Evolutionary conservation across 92 coral and sea anemone genomes (phyloP), one percentile per base, ranked within the genome.

Genomic region (Zoanthus sociatus): DNA sequence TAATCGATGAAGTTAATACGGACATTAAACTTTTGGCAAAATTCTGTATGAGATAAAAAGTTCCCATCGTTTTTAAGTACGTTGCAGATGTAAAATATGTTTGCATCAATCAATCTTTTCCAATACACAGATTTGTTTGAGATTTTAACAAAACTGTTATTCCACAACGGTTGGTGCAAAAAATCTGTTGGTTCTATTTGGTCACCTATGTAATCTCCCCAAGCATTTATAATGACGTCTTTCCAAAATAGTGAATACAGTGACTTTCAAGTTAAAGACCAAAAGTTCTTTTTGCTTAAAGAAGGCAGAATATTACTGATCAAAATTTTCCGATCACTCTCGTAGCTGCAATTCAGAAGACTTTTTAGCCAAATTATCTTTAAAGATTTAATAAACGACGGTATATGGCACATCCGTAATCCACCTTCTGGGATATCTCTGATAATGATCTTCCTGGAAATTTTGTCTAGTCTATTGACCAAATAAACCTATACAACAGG

Each of bases 61-160:
- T 15, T 37, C 6, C 77, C 77, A 33, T 33, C 42, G 42, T 33
- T 33, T 33, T 33, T 33, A 33, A 33, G 42, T 33, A 33, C 3
- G 42, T 33, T 3, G 42, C 3, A 33, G 42, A 33, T 33, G 42
- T 33, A 33, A 33, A 33, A 33, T 33, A 33, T 44, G 6, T 21
- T 53, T 73, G 78, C 78, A 37, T 73, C 78, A 5, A 44, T 16
- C 78, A 55, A 73, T 10, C 1, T 50, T 32, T 44, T 73, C 55
- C 77, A 73, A 20, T 8, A 73, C 14, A 73, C 12, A 8, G 58
- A 53, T 14, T 73, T 73, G 6, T 73, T 73, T 14, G 12, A 6
- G 6, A 73, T 73, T 73, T 73, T 73, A 73, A 73, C 45, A 73
- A 73, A 73, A 21, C 17, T 10, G 11, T 73, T 73, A 16, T 73